These are phyloP conservation scores for Pseudopleuronectes americanus DNA, from an alignment of 2,797 vertebrate genomes.

Conservation along the genomic window DNA sequence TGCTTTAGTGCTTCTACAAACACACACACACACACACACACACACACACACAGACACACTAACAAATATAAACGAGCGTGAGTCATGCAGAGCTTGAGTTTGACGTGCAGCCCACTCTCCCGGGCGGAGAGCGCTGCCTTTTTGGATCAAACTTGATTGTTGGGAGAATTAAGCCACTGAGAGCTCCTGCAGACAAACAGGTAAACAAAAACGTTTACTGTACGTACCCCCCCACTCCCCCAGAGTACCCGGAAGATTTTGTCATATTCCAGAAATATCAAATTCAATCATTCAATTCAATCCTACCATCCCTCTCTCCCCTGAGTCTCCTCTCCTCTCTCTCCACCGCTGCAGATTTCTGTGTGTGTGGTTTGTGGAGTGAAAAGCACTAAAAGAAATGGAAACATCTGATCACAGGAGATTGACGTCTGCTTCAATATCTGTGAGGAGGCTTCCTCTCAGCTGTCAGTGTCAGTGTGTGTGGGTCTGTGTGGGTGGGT, in stretches of 20 bases:
- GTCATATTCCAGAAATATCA: slow-evolving; percentile 48
- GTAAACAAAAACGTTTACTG: slow-evolving; percentile 56
- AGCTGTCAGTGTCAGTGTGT: slow-evolving; percentile 35
- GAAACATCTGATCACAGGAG: slow-evolving; percentile 30
- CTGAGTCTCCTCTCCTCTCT: not conserved
- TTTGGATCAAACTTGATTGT: slow-evolving; percentile 58
- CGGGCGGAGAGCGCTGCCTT: slow-evolving; percentile 39
- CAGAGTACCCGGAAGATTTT: slow-evolving; percentile 24
- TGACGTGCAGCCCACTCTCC: slow-evolving; percentile 56
- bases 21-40: slow-evolving; percentile 7
- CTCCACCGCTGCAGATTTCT: slow-evolving; percentile 2
- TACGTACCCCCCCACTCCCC: not conserved
- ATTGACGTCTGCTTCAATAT: slow-evolving; percentile 50
- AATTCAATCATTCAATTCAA: slow-evolving; percentile 36
- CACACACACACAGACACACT: slow-evolving; percentile 9
- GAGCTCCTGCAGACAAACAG: slow-evolving; percentile 53
- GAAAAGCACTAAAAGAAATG: not conserved
- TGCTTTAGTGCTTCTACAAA: slow-evolving; percentile 21
- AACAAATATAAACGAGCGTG: slow-evolving; percentile 19
- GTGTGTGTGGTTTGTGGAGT: slow-evolving; percentile 6
- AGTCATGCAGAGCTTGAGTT: slow-evolving; percentile 53
- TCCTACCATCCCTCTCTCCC: not conserved
- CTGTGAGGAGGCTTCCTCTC: slow-evolving; percentile 21
- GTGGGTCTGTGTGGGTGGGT: not conserved
- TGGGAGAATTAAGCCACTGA: slow-evolving; percentile 47